These are phyloP conservation scores for Apostichopus japonicus DNA, from an alignment of 35 echinoderm and acorn worm species.

Conservation along the genomic window DNA sequence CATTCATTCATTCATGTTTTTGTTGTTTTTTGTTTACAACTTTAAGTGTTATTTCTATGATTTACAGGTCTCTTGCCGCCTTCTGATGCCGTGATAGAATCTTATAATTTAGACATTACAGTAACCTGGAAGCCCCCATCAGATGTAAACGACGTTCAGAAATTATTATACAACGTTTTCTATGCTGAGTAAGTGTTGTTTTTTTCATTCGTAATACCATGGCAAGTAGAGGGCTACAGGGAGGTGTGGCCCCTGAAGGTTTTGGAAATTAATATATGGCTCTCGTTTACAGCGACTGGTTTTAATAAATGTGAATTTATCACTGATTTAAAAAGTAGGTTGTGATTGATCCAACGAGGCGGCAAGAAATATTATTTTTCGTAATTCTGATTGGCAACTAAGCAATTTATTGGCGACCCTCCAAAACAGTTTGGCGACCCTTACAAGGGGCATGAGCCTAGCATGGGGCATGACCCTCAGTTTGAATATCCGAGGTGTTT, in stretches of 20 bases:
- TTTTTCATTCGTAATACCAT: not conserved
- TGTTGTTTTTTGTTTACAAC: too few relatives aligned
- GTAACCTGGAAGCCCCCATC: conserved; percentile 1
- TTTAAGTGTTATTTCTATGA: too few relatives aligned
- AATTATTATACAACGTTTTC: not conserved
- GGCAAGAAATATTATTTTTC: too few relatives aligned
- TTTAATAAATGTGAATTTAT: not conserved
- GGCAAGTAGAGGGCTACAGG: not conserved
- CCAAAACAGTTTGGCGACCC: too few relatives aligned
- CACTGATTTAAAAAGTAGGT: not conserved
- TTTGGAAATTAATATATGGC: not conserved
- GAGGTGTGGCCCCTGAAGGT: not conserved
- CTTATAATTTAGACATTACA: not conserved
- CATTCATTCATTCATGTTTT: too few relatives aligned
- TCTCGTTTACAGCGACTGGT: not conserved
- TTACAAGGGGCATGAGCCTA: too few relatives aligned
- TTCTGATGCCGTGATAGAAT: not conserved
- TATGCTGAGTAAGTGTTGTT: conserved; percentile 9
- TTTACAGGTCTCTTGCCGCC: conserved; percentile 5
- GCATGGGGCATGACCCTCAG: too few relatives aligned
- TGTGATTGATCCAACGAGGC: not conserved
- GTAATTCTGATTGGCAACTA: too few relatives aligned
- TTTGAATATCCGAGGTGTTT: too few relatives aligned
- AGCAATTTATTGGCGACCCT: too few relatives aligned
- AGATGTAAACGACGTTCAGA: not conserved